Evolutionary conservation across 2,113 vertebrate genomes (phyloP).

Genomic region (Ranitomeya imitator): DNA sequence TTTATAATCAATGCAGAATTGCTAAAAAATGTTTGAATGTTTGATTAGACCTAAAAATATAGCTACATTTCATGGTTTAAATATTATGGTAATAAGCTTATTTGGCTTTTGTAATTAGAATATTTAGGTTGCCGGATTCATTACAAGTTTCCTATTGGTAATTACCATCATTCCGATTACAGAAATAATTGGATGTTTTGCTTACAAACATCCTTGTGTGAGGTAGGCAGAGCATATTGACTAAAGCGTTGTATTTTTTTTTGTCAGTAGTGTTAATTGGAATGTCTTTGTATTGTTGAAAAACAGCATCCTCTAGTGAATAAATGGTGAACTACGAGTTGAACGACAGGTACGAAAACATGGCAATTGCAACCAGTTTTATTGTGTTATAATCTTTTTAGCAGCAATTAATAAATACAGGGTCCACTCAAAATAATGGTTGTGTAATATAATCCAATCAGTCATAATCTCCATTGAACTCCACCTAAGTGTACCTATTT

Average conservation of each 20-base stretch:
- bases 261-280: neutral
- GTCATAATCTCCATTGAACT: no score
- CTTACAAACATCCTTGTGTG: slow-evolving; percentile 25
- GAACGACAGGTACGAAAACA: neutral
- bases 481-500: no score
- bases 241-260: neutral
- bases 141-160: slow-evolving; percentile 20
- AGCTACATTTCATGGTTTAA: neutral
- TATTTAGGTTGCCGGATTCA: slow-evolving; percentile 20
- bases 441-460: no score
- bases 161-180: slow-evolving; percentile 8
- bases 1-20: neutral
- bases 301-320: slow-evolving; percentile 25
- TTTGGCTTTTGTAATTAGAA: slow-evolving; percentile 23
- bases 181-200: slow-evolving; percentile 31
- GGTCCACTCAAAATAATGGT: neutral
- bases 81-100: neutral
- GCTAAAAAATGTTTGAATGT: neutral
- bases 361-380: neutral
- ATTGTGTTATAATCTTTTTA: neutral
- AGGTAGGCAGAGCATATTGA: neutral
- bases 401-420: neutral
- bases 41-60: neutral
- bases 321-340: neutral
- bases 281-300: neutral